Evolutionary conservation across 1,140 invertebrate genomes (phyloP).

Genomic region (Chymomyza costata): DNA sequence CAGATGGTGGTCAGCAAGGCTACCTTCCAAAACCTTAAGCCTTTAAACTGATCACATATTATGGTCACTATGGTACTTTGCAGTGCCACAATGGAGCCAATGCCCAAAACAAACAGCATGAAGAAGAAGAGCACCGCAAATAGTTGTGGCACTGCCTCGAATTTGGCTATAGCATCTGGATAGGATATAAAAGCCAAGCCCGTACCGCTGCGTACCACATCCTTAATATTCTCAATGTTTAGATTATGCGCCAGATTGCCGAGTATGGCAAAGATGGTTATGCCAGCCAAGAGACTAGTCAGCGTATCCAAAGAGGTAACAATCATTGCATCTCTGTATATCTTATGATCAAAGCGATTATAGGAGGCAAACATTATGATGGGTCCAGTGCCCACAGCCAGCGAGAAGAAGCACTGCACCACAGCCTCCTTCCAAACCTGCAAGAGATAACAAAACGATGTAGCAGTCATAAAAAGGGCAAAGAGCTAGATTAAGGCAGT

Average conservation of each 20-base stretch:
- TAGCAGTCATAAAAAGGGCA: no score
- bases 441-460: constrained; percentile 17
- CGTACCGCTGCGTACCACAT: constrained; percentile 81
- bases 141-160: constrained; percentile 81
- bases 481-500: no score
- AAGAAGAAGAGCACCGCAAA: constrained; percentile 93
- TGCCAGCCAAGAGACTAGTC: constrained; percentile 86
- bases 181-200: constrained; percentile 91
- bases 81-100: constrained; percentile 84
- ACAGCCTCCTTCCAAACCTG: constrained; percentile 88
- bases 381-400: constrained; percentile 86
- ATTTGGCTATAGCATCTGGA: constrained; percentile 91
- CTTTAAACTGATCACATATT: constrained; percentile 83
- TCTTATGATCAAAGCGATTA: constrained; percentile 88
- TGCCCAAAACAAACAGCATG: constrained; percentile 89
- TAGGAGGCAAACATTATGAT: constrained; percentile 89
- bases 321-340: constrained; percentile 87
- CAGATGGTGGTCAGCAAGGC: constrained; percentile 78
- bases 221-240: constrained; percentile 76
- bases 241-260: constrained; percentile 82
- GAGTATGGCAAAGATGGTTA: constrained; percentile 88
- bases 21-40: constrained; percentile 80
- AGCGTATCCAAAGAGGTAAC: constrained; percentile 83
- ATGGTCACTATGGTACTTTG: constrained; percentile 82
- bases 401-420: constrained; percentile 88